phyloP scores from a whole-genome alignment of 2,888 invertebrate species.

The Philereme transversata region DNA sequence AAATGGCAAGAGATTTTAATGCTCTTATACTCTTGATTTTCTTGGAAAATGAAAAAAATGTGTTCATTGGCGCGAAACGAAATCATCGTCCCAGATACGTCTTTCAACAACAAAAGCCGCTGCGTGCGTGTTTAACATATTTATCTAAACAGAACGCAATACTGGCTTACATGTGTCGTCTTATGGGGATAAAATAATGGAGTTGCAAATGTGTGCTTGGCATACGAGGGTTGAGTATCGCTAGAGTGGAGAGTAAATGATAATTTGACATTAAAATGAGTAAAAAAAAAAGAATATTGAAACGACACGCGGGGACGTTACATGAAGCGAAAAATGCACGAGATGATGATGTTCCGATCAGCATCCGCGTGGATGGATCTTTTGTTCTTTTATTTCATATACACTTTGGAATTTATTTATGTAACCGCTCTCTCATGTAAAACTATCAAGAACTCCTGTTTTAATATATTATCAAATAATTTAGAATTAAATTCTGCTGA shows the following conservation, averaged over 20 bases:
- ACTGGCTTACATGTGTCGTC: constrained; percentile 64
- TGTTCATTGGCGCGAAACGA: constrained; percentile 73
- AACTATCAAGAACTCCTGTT: background rate
- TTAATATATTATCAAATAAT: background rate
- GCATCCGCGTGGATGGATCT: constrained; percentile 21
- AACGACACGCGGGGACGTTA: constrained; percentile 29
- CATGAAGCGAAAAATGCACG: constrained; percentile 28
- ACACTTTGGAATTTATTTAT: constrained; percentile 13
- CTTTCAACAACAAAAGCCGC: constrained; percentile 71
- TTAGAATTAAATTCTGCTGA: background rate
- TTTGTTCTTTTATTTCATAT: constrained; percentile 20
- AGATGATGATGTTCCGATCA: constrained; percentile 27
- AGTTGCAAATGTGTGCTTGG: constrained; percentile 63
- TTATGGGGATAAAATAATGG: constrained; percentile 71
- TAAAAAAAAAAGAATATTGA: constrained; percentile 38
- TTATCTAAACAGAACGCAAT: constrained; percentile 68
- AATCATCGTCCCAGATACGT: constrained; percentile 75
- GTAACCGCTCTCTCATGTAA: constrained; percentile 10
- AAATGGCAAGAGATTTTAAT: constrained; percentile 68
- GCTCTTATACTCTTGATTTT: constrained; percentile 67
- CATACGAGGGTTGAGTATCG: constrained; percentile 52
- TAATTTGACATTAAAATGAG: constrained; percentile 56
- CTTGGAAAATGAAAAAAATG: constrained; percentile 69
- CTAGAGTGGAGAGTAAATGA: constrained; percentile 51
- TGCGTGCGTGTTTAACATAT: constrained; percentile 72